These are phyloP conservation scores for Tetrax tetrax DNA, from an alignment of 2,113 vertebrate genomes.

Conservation along the genomic window DNA sequence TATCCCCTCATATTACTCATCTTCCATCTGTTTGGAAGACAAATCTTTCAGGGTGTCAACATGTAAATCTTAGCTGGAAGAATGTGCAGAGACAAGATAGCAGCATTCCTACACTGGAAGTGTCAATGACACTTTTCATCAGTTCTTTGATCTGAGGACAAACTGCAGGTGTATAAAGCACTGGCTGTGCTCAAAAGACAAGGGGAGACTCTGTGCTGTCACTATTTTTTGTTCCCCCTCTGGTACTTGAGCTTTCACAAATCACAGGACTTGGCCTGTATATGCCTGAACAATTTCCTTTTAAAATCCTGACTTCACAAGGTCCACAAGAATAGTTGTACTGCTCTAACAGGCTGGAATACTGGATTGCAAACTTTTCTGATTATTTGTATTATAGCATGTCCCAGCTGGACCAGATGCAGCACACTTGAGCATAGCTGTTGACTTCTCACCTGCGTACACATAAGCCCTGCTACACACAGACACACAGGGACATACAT, in stretches of 20 bases:
- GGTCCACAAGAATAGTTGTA: neutral
- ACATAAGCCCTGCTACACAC: neutral
- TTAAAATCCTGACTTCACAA: neutral
- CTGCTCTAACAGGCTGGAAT: neutral
- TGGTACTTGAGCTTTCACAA: neutral
- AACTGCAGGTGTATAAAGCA: slow-evolving; percentile 14
- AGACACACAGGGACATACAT: rapidly evolving
- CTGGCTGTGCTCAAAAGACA: neutral
- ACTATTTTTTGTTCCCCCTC: neutral
- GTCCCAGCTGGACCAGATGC: neutral
- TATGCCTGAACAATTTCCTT: neutral
- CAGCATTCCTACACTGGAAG: neutral
- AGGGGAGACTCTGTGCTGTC: neutral
- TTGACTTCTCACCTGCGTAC: neutral
- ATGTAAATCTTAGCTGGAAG: neutral
- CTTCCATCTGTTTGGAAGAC: neutral
- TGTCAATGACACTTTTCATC: neutral
- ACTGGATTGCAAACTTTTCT: neutral
- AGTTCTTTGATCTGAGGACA: slow-evolving; percentile 23
- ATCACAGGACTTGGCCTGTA: neutral
- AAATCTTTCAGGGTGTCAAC: neutral
- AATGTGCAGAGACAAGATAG: neutral
- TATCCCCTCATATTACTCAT: neutral
- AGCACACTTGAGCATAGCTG: neutral
- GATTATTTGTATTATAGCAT: neutral